A percentile compares a stretch with the other conserved stretches of the same genome.
These are phyloP conservation scores for Motacilla tschutschensis DNA, from an alignment of 2,113 vertebrate genomes.

Conservation along the genomic window DNA sequence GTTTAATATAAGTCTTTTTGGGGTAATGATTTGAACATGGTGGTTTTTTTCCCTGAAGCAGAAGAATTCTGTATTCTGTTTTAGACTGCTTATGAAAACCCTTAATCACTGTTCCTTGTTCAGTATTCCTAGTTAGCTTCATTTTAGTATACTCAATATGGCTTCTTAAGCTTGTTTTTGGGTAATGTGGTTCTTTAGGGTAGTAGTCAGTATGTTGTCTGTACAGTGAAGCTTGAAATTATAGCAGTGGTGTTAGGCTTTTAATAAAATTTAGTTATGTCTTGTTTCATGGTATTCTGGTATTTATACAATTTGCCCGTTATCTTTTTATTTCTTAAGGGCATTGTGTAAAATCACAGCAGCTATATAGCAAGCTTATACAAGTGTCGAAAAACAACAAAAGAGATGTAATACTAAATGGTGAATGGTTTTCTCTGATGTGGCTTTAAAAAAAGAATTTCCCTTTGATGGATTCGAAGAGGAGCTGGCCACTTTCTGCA, in stretches of 20 bases:
- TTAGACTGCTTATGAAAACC: neutral
- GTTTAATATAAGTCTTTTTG: neutral
- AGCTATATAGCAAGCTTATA: slow-evolving; percentile 26
- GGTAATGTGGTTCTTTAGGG: neutral
- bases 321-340: slow-evolving; percentile 52
- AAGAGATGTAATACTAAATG: slow-evolving; percentile 31
- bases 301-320: slow-evolving; percentile 22
- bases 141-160: neutral
- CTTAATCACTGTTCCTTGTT: neutral
- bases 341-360: slow-evolving; percentile 48
- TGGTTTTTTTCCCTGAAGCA: neutral
- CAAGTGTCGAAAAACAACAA: slow-evolving; percentile 35
- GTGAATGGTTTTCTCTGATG: slow-evolving; percentile 27
- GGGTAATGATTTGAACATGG: neutral
- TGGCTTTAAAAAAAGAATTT: slow-evolving; percentile 44
- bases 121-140: neutral
- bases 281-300: slow-evolving; percentile 11
- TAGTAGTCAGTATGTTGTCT: neutral
- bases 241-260: neutral
- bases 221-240: slow-evolving; percentile 21
- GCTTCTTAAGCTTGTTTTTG: slow-evolving; percentile 10
- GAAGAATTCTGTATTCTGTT: neutral
- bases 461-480: slow-evolving; percentile 30
- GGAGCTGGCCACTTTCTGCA: slow-evolving; percentile 11
- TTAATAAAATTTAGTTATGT: slow-evolving; percentile 22